Evolutionary conservation across 2,888 invertebrate genomes (phyloP), one percentile per base, ranked within the genome.

Genomic region (Eristalis intricaria): DNA sequence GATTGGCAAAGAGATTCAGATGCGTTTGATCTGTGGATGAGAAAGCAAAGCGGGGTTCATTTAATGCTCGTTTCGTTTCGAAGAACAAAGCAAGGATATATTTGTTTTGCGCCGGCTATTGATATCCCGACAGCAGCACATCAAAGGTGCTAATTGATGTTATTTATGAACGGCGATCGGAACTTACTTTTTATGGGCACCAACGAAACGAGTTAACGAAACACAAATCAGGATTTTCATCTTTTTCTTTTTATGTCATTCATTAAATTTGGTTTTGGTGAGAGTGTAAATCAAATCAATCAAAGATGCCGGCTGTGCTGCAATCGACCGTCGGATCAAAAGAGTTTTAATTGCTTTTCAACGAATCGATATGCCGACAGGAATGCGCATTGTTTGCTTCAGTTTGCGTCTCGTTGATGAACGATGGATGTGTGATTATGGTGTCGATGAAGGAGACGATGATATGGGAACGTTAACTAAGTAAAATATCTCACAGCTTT

Each of bases 1-100:
- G 95, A 90, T 96, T 96, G 94, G 97, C 97, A 95, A 98, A 98
- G 90, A 98, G 95, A 93, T 97, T 97, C 90, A 97, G 94, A 93
- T 97, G 97, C 89, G 96, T 96, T 94, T 97, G 97, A 94, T 97
- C 98, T 97, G 96, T 56, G 73, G 74, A 61, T 29, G 35, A 68
- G 65, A 35, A 56, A 29, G 32, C 66, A 74, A 65, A 65, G 68
- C 26, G 50, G 29, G 60, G 40, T 22, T 68, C 50, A 64, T 77
- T 81, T 80, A 74, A 60, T 26, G 13, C 15, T 60, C 60, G 15
- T 23, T 50, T 78, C 70, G 35, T 60, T 32, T 8, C 50, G 63
- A 74, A 82, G 69, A 61, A 63, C 60, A 70, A 70, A 70, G 61
- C 64, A 70, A 82, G 78, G 69, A 79, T 83, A 75, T 86, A 19